A percentile compares a stretch with the other conserved stretches of the same genome.
These are phyloP conservation scores for Phylloscopus trochilus DNA, from an alignment of 2,113 vertebrate species.

Conservation along the genomic window DNA sequence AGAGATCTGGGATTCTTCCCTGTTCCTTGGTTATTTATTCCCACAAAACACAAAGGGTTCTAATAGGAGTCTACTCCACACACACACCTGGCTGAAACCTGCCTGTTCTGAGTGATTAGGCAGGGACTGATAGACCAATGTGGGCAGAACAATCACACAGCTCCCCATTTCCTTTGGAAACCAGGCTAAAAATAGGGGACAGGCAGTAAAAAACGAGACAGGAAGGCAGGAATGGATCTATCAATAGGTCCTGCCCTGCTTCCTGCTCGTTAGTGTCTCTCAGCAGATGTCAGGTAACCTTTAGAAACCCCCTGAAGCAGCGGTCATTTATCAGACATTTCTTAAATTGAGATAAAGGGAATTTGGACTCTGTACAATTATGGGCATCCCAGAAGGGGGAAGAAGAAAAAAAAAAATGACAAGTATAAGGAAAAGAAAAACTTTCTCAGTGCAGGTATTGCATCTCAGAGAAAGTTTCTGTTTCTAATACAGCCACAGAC, in stretches of 20 bases:
- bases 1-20: not conserved
- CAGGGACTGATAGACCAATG: not conserved
- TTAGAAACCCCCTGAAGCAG: slow-evolving; percentile 1
- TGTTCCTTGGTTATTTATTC: not conserved
- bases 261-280: not conserved
- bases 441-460: not conserved
- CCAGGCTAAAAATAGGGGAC: not conserved
- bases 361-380: not conserved
- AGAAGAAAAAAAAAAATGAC: rapidly evolving
- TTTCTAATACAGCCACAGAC: not conserved
- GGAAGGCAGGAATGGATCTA: slow-evolving; percentile 11
- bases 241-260: slow-evolving; percentile 5
- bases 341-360: not conserved
- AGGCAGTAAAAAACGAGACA: not conserved
- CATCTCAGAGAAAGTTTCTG: not conserved
- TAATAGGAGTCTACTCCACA: not conserved
- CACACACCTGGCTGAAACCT: not conserved
- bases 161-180: not conserved
- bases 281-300: slow-evolving; percentile 12
- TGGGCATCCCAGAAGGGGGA: not conserved
- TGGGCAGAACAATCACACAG: not conserved
- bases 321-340: not conserved
- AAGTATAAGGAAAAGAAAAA: rapidly evolving
- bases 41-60: not conserved
- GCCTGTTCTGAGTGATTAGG: not conserved